Percentiles rank a stretch among this genome's conserved stretches.
phyloP scores from a whole-genome alignment of 2,113 vertebrate genomes.

The Pavo muticus region DNA sequence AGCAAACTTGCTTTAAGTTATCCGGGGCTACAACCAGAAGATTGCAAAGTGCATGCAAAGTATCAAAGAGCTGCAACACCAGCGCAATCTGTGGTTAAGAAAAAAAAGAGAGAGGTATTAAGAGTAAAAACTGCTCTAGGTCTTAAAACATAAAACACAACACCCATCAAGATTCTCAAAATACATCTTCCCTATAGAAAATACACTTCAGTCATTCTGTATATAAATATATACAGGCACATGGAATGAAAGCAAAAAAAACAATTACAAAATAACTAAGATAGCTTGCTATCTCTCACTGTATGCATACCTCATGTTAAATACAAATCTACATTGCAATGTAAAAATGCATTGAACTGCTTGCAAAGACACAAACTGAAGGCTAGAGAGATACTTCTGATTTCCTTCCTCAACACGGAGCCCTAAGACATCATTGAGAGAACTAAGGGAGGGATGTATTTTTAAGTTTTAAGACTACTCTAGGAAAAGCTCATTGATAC shows the following conservation, averaged over 20 bases:
- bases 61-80: slow-evolving; percentile 98
- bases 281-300: neutral
- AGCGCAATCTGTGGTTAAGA: slow-evolving; percentile 86
- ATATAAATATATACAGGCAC: neutral
- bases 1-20: slow-evolving; percentile 99
- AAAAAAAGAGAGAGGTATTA: neutral
- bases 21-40: slow-evolving; percentile 97
- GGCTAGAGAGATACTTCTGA: neutral
- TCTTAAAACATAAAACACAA: neutral
- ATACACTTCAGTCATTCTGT: neutral
- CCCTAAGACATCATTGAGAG: neutral
- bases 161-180: neutral
- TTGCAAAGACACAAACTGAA: neutral
- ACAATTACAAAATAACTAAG: neutral
- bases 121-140: neutral
- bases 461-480: neutral
- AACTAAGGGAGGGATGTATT: neutral
- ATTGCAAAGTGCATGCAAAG: slow-evolving; percentile 98
- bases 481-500: neutral
- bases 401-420: neutral
- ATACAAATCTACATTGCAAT: neutral
- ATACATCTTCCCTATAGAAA: neutral
- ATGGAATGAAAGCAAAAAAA: neutral
- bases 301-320: neutral
- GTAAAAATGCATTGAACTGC: neutral